Conservation (phyloP, 2,888 invertebrate species). For the Tuta absoluta region DNA sequence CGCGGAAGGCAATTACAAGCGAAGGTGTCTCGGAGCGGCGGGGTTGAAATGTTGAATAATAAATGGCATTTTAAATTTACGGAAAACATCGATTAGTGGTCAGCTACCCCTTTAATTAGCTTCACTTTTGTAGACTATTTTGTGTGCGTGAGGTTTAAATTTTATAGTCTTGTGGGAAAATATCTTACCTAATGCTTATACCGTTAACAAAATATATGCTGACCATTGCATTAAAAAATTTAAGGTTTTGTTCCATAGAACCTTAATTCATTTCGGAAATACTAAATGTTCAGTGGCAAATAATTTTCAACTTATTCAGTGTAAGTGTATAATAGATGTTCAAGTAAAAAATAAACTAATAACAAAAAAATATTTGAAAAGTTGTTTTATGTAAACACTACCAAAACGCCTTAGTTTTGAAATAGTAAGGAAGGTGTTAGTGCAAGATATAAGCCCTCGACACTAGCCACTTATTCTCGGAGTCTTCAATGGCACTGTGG, state of each 20-base stretch:
- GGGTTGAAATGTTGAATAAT: conserved; percentile 48
- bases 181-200: not conserved
- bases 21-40: conserved; percentile 29
- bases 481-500: conserved; percentile 64
- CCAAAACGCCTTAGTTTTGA: not conserved
- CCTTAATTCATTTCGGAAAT: no score
- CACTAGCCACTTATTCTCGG: conserved; percentile 72
- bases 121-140: conserved; percentile 20
- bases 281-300: no score
- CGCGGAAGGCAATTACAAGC: conserved; percentile 27
- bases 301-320: no score
- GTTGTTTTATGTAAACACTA: not conserved
- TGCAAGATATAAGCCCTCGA: conserved; percentile 34
- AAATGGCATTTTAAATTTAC: conserved; percentile 59
- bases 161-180: conserved; percentile 7
- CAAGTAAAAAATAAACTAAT: no score
- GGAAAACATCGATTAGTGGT: conserved; percentile 52
- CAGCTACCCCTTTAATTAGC: conserved; percentile 33
- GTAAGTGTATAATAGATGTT: no score
- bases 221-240: no score
- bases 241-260: no score
- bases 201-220: no score
- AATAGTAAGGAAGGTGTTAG: conserved; percentile 6
- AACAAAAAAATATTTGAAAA: no score
- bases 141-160: conserved; percentile 5